Percentiles rank a stretch among this genome's conserved stretches.
Conservation (phyloP, 1,140 invertebrate genomes). For the Lucilia sericata region DNA sequence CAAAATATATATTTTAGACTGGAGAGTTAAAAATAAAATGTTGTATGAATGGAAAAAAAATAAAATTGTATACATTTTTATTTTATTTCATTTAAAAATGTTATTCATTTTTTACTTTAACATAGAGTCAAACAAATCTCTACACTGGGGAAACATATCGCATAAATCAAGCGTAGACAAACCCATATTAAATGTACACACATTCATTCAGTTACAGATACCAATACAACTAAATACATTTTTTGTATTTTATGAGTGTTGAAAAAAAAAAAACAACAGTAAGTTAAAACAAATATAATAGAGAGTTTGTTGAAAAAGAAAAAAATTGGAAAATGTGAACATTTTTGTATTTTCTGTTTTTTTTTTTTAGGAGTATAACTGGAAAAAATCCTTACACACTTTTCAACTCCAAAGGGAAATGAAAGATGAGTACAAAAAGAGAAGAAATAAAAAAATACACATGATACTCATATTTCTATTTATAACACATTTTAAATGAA, state of each 20-base stretch:
- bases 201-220: too few species aligned
- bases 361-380: background rate
- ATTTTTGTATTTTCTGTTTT: background rate
- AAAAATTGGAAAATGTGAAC: background rate
- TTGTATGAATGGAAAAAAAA: background rate
- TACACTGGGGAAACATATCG: constrained; percentile 13
- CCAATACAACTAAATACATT: too few species aligned
- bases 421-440: background rate
- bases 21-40: background rate
- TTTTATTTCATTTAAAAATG: background rate
- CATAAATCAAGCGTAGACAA: background rate
- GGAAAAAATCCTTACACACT: background rate
- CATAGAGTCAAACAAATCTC: background rate
- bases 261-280: background rate
- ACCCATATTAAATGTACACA: background rate
- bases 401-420: constrained; percentile 18
- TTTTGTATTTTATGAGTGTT: background rate
- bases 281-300: constrained; percentile 5
- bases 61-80: background rate
- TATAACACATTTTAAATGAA: constrained; percentile 1
- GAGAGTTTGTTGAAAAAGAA: background rate
- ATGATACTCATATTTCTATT: background rate
- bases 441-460: background rate
- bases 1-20: background rate
- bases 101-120: background rate